Conservation (phyloP, 1,140 invertebrate genomes). For the Mercenaria mercenaria region DNA sequence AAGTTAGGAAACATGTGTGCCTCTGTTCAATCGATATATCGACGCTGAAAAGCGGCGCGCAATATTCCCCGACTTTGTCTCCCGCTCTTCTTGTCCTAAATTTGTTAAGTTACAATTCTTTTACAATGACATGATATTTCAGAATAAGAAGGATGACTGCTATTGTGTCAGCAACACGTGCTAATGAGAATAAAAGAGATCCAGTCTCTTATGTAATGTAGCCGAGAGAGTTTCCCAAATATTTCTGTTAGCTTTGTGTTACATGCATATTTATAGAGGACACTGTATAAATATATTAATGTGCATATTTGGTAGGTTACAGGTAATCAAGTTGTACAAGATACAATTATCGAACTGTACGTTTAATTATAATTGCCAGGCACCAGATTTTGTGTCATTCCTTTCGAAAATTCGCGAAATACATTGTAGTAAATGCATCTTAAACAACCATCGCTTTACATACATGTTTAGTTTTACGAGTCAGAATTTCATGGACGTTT, state of each 20-base stretch:
- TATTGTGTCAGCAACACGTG: not conserved
- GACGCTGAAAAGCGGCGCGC: slow-evolving; percentile 10
- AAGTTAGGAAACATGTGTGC: slow-evolving; percentile 34
- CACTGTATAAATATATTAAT: too few relatives aligned
- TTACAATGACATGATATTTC: not conserved
- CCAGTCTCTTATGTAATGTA: not conserved
- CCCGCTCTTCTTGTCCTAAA: not conserved
- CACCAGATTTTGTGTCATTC: too few relatives aligned
- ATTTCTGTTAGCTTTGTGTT: too few relatives aligned
- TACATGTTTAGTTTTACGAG: too few relatives aligned
- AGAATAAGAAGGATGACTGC: not conserved
- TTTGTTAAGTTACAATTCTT: slow-evolving; percentile 12
- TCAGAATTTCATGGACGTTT: too few relatives aligned
- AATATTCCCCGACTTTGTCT: not conserved
- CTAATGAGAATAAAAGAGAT: not conserved
- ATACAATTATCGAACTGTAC: too few relatives aligned
- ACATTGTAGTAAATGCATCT: too few relatives aligned
- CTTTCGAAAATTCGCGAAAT: too few relatives aligned
- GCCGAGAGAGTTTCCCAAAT: not conserved
- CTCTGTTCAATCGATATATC: slow-evolving; percentile 8
- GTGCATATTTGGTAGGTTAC: not conserved
- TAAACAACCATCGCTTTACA: too few relatives aligned
- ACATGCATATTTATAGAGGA: too few relatives aligned
- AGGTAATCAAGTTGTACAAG: too few relatives aligned
- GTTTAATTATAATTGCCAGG: too few relatives aligned